A percentile compares a stretch with the other conserved stretches of the same genome.
Evolutionary conservation across 1,140 invertebrate genomes (phyloP).

Genomic region (Pantala flavescens): DNA sequence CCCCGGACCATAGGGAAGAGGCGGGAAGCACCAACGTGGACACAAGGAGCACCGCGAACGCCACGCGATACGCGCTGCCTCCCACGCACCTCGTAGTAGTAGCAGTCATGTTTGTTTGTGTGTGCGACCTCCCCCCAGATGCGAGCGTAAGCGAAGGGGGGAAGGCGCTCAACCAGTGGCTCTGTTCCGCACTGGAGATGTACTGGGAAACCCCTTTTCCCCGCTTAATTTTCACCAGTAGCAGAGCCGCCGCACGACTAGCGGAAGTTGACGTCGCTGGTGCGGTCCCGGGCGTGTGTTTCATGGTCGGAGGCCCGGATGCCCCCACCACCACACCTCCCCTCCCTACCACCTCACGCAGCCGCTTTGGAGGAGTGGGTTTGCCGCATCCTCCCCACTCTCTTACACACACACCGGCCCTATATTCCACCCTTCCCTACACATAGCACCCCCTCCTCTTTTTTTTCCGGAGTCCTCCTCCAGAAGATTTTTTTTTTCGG

Average conservation of each 20-base stretch:
- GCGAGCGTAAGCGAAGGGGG: background rate
- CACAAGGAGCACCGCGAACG: background rate
- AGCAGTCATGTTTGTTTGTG: background rate
- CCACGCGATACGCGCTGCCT: background rate
- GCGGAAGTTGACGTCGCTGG: background rate
- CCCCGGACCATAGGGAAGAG: background rate
- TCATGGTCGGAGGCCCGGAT: slow-evolving; percentile 5
- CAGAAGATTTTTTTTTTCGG: too few relatives aligned
- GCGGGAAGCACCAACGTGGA: background rate
- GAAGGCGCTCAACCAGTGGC: background rate
- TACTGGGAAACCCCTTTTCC: too few relatives aligned
- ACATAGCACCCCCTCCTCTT: background rate
- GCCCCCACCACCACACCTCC: background rate
- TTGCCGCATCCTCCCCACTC: background rate
- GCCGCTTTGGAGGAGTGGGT: slow-evolving; percentile 6
- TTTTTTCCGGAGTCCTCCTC: background rate
- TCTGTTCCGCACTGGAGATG: background rate
- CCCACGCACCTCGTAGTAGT: background rate
- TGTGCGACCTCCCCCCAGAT: background rate
- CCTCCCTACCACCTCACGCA: background rate
- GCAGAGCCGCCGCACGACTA: background rate
- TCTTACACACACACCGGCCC: background rate
- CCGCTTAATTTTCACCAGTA: background rate
- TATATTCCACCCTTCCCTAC: background rate
- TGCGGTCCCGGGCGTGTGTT: background rate